Conservation (phyloP, 2,797 vertebrate species). For the Notamacropus eugenii region DNA sequence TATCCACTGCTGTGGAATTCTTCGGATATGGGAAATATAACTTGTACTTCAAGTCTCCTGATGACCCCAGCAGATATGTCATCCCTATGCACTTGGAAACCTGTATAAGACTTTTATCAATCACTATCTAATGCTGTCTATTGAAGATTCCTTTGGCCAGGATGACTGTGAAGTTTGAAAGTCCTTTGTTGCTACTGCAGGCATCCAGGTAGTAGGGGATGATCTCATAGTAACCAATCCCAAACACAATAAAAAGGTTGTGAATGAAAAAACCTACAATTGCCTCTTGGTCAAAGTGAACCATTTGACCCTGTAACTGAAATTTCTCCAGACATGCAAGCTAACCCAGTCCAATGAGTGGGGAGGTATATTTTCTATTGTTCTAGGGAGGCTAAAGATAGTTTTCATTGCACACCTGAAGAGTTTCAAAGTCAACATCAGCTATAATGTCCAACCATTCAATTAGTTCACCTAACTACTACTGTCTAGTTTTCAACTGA, state of each 20-base stretch:
- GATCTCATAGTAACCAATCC: not conserved
- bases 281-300: not conserved
- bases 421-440: not conserved
- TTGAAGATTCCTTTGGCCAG: not conserved
- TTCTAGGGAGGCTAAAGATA: not conserved
- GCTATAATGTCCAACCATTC: not conserved
- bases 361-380: not conserved
- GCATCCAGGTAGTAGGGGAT: not conserved
- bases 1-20: not conserved
- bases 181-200: not conserved
- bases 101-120: not conserved
- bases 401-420: not conserved
- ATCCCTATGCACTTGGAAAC: not conserved
- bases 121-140: not conserved
- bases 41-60: not conserved
- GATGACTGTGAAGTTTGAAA: not conserved
- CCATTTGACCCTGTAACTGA: no score
- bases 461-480: not conserved
- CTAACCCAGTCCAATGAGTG: not conserved
- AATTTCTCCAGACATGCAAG: not conserved
- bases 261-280: not conserved
- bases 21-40: not conserved
- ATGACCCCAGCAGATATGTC: not conserved
- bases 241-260: not conserved
- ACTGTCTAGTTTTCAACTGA: not conserved